Percentiles rank a stretch among this genome's conserved stretches.
Evolutionary conservation across 2,113 vertebrate genomes (phyloP).

Genomic region (Proteles cristata): DNA sequence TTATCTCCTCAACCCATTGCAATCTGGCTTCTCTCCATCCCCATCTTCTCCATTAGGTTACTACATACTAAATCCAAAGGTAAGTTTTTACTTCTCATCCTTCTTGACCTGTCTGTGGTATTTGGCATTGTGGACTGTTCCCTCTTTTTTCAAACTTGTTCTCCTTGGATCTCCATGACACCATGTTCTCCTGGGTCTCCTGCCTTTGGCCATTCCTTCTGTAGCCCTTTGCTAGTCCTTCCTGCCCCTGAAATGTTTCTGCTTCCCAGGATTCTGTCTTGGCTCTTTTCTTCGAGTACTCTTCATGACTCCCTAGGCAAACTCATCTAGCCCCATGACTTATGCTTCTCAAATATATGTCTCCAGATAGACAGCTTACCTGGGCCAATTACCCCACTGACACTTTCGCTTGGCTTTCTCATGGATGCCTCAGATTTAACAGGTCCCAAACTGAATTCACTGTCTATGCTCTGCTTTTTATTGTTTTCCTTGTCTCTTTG

Average conservation of each 20-base stretch:
- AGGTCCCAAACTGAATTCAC: not conserved
- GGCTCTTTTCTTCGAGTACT: not conserved
- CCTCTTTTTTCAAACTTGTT: not conserved
- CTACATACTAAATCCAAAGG: not conserved
- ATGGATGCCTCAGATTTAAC: not conserved
- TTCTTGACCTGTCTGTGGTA: not conserved
- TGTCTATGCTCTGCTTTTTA: not conserved
- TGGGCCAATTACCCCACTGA: not conserved
- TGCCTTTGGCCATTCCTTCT: not conserved
- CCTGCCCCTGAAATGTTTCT: not conserved
- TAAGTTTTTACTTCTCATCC: not conserved
- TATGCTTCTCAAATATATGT: not conserved
- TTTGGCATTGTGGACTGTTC: not conserved
- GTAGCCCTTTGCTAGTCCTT: not conserved
- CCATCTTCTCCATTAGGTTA: not conserved
- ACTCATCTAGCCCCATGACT: not conserved
- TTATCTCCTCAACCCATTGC: not conserved
- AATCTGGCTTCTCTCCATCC: not conserved
- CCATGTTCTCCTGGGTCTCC: not conserved
- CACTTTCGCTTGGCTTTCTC: not conserved
- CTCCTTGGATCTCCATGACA: not conserved
- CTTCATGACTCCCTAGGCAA: not conserved
- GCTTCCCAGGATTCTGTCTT: not conserved
- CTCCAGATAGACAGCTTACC: not conserved
- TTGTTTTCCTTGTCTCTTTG: conserved; percentile 11